phyloP scores from a whole-genome alignment of 2,113 vertebrate species.

The Varanus salvator region DNA sequence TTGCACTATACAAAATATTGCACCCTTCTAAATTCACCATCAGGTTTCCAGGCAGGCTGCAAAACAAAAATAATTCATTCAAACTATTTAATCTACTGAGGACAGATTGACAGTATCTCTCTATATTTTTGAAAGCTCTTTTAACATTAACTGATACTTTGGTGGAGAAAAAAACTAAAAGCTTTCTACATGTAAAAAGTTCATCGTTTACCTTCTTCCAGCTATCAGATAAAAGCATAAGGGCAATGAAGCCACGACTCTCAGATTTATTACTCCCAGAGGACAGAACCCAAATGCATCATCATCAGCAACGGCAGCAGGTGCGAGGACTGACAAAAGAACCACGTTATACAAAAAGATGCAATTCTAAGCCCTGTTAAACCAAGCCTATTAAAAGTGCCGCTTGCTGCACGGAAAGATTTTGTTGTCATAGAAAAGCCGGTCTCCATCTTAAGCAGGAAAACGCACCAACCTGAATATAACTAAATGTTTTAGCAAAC shows the following conservation, averaged over 20 bases:
- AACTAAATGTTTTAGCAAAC: constrained; percentile 82
- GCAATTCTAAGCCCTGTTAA: constrained; percentile 46
- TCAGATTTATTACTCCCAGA: constrained; percentile 71
- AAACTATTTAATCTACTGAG: constrained; percentile 74
- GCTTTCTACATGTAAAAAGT: constrained; percentile 78
- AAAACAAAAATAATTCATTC: constrained; percentile 76
- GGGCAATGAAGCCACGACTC: constrained; percentile 69
- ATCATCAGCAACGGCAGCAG: constrained; percentile 65
- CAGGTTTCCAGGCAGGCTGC: constrained; percentile 70
- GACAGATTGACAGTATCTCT: constrained; percentile 82
- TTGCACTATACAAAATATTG: constrained; percentile 60
- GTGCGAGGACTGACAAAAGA: constrained; percentile 69
- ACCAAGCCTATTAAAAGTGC: constrained; percentile 46
- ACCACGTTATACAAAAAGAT: constrained; percentile 51
- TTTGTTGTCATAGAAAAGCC: constrained; percentile 27
- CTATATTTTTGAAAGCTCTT: constrained; percentile 81
- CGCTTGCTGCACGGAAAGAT: constrained; percentile 39
- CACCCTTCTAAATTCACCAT: constrained; percentile 72
- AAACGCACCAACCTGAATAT: constrained; percentile 61
- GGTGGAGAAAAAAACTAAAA: constrained; percentile 76
- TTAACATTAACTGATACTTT: constrained; percentile 80
- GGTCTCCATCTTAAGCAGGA: constrained; percentile 3
- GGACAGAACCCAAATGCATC: constrained; percentile 69
- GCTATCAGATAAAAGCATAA: constrained; percentile 77
- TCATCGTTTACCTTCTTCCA: constrained; percentile 74